phyloP scores from a whole-genome alignment of 2,888 invertebrate genomes.

The Pristionchus arcanus region DNA sequence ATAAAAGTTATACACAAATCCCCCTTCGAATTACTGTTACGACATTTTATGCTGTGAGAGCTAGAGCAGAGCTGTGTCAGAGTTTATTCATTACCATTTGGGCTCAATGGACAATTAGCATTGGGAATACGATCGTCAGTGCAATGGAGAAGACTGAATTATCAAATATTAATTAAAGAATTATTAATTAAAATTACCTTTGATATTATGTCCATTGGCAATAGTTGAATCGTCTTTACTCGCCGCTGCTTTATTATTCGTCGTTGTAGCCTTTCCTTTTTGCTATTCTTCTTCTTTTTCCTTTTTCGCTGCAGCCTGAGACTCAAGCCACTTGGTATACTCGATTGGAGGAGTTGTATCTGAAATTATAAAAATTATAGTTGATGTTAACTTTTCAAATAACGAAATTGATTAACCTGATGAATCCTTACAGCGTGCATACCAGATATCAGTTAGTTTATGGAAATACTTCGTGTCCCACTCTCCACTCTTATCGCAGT shows the following conservation, averaged over 20 bases:
- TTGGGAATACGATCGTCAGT: not conserved
- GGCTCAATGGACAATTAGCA: not conserved
- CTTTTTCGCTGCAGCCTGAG: not conserved
- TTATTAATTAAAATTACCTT: not conserved
- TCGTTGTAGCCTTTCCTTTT: not conserved
- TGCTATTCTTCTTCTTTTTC: not conserved
- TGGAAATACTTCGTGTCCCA: not conserved
- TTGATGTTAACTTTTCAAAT: not conserved
- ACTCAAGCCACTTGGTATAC: not conserved
- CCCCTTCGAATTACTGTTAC: not conserved
- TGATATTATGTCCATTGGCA: not conserved
- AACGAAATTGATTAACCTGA: not conserved
- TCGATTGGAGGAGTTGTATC: not conserved
- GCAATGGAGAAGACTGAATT: not conserved
- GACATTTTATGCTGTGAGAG: not conserved
- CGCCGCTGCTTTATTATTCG: not conserved
- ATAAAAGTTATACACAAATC: not conserved
- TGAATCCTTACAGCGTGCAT: not conserved
- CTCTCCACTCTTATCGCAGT: not conserved
- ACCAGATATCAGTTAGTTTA: not conserved
- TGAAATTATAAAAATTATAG: not conserved
- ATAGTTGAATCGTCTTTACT: not conserved
- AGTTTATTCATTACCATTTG: not conserved
- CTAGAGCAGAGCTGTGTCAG: not conserved
- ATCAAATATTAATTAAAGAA: not conserved